These are phyloP conservation scores for Mesorhabditis sp. DNA, from an alignment of 2,888 invertebrate genomes.

Conservation along the genomic window DNA sequence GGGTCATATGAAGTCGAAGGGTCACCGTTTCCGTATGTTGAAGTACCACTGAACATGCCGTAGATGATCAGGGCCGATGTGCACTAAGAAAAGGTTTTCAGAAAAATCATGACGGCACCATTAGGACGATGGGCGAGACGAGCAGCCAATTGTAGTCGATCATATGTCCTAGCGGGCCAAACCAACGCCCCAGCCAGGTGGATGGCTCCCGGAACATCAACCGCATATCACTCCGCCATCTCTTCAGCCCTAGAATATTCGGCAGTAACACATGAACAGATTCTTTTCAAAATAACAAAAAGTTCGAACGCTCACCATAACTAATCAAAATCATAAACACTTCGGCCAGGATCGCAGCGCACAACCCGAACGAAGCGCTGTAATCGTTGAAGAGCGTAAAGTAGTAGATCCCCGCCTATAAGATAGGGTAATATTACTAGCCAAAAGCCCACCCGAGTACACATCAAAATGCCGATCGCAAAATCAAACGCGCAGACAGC, in stretches of 20 bases:
- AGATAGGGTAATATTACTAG: not conserved
- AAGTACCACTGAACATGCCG: not conserved
- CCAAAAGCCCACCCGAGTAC: not conserved
- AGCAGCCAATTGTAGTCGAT: not conserved
- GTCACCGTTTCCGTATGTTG: not conserved
- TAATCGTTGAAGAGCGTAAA: slow-evolving; percentile 7
- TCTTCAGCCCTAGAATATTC: no score
- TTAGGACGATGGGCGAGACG: not conserved
- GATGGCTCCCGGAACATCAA: not conserved
- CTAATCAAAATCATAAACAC: slow-evolving; percentile 4
- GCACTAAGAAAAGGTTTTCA: not conserved
- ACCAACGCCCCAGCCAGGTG: not conserved
- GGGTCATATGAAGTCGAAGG: not conserved
- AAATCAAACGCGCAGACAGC: slow-evolving; percentile 6
- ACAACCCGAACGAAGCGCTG: not conserved
- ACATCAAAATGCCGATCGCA: not conserved
- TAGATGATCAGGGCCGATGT: not conserved
- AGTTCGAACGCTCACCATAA: slow-evolving; percentile 6
- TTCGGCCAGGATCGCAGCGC: slow-evolving; percentile 6
- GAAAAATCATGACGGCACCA: not conserved
- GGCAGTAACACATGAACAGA: not conserved
- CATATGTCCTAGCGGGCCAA: not conserved
- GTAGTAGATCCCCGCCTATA: slow-evolving; percentile 3
- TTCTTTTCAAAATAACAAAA: not conserved
- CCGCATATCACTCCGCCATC: not conserved